Percentiles rank a stretch among this genome's conserved stretches.
Conservation (phyloP, 1,140 invertebrate genomes). For the Pseudomyrmex dendroicus region DNA sequence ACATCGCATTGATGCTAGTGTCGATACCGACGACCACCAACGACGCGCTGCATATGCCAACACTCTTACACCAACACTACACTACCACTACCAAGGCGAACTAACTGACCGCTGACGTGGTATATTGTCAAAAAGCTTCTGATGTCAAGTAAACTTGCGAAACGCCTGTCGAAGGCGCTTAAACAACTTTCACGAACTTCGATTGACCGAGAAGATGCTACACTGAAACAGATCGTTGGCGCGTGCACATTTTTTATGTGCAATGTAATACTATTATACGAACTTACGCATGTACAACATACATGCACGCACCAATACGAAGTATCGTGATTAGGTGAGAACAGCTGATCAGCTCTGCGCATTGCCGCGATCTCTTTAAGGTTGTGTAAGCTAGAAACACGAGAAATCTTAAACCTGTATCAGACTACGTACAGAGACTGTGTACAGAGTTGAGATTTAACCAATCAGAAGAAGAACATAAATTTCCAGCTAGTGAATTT, state of each 20-base stretch:
- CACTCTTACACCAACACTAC: constrained; percentile 10
- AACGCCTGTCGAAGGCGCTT: not conserved
- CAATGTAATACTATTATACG: not conserved
- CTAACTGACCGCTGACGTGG: constrained; percentile 63
- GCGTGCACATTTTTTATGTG: not conserved
- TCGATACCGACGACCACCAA: constrained; percentile 11
- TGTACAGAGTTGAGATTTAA: no score
- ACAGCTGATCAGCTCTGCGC: constrained; percentile 47
- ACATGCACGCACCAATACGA: not conserved
- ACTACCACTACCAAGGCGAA: constrained; percentile 46
- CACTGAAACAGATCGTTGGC: not conserved
- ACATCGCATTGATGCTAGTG: not conserved
- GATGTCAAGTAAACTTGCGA: not conserved
- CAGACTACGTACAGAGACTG: no score
- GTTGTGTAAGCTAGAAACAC: no score
- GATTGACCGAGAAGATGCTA: not conserved
- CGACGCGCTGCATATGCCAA: not conserved
- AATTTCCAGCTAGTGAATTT: no score
- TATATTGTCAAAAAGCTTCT: constrained; percentile 50
- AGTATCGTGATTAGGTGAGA: constrained; percentile 23
- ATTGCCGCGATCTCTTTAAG: not conserved
- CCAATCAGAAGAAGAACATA: no score
- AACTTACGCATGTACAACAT: constrained; percentile 4
- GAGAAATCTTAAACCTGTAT: no score
- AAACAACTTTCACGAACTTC: not conserved